A percentile compares a stretch with the other conserved stretches of the same genome.
These are phyloP conservation scores for Trinectes maculatus DNA, from an alignment of 2,113 vertebrate genomes.

Conservation along the genomic window DNA sequence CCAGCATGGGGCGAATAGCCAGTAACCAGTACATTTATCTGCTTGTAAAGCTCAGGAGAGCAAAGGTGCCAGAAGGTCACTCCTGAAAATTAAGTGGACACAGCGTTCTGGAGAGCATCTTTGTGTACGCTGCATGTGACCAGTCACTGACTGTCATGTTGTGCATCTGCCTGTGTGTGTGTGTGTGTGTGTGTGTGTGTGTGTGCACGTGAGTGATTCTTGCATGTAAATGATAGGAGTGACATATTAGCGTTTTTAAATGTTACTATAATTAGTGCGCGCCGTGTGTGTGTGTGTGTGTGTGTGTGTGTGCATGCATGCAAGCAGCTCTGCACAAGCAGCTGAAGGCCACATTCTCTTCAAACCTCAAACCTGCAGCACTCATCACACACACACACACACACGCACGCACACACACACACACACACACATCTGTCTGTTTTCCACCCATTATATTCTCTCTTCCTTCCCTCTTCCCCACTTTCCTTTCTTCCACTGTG, in stretches of 20 bases:
- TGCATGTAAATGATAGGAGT: conserved; percentile 56
- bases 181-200: conserved; percentile 15
- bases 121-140: conserved; percentile 39
- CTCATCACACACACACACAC: too few relatives aligned
- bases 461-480: conserved; percentile 3
- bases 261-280: conserved; percentile 26
- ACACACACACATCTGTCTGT: conserved; percentile 18
- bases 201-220: conserved; percentile 44
- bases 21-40: conserved; percentile 40
- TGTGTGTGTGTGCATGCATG: conserved; percentile 6
- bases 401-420: too few relatives aligned
- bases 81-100: conserved; percentile 55
- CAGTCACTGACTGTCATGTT: too few relatives aligned
- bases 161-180: too few relatives aligned
- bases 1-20: conserved; percentile 48
- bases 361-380: conserved; percentile 6
- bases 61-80: conserved; percentile 52
- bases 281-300: conserved; percentile 9
- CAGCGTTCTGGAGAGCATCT: conserved; percentile 46
- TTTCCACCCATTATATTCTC: conserved; percentile 26
- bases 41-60: conserved; percentile 5
- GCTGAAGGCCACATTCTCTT: conserved; percentile 32
- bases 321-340: too few relatives aligned
- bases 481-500: conserved; percentile 21
- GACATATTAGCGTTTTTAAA: conserved; percentile 31